Evolutionary conservation across 2,113 vertebrate genomes (phyloP), one percentile per base, ranked within the genome.

Genomic region (Porphyrio hochstetteri): DNA sequence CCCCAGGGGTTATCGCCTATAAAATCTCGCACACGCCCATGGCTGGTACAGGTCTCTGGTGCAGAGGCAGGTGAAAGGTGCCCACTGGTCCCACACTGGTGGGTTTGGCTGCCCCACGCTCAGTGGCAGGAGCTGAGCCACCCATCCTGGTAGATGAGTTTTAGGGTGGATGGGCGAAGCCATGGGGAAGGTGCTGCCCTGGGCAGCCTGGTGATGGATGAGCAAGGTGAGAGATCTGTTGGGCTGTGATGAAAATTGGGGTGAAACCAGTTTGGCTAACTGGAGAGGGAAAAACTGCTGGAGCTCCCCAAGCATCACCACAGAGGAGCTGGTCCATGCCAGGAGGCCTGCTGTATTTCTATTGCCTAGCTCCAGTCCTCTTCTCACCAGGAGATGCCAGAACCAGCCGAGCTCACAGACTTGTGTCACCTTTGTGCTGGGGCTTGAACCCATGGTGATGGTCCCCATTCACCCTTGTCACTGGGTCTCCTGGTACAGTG

Each of bases 11-110:
- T 93, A 79, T 90, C 3, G 0, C 71, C 82, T 55, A 24, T 89
- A 88, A 94, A 95, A 93, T 87, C 91, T 92, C 0, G 0, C 56
- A 75, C 92, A 84, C 93, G 14, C 93, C 93, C 90, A 33, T 57
- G 48, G 42, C 86, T 8, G 31, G 38, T 67, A 63, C 61, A 77
- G 57, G 56, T 57, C 92, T 95, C 75, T 72, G 42, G 57, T 77
- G 50, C 35, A 70, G 77, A 95, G 69, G 82, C 74, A 78, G 84
- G 82, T 96, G 82, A 96, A 97, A 95, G 90, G 77, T 95, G 67
- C 70, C 55, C 0, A 0, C 64, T 70, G 56, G 36, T 79, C 69
- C 40, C 69, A 79, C 1, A 0, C 4, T 52, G n/a, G 36, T 48
- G 48, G 29, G 10, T 28, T 77, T 5, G 1, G 24, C 31, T 61